phyloP scores from a whole-genome alignment of 1,140 invertebrate species.

The Drosophila micromelanica region DNA sequence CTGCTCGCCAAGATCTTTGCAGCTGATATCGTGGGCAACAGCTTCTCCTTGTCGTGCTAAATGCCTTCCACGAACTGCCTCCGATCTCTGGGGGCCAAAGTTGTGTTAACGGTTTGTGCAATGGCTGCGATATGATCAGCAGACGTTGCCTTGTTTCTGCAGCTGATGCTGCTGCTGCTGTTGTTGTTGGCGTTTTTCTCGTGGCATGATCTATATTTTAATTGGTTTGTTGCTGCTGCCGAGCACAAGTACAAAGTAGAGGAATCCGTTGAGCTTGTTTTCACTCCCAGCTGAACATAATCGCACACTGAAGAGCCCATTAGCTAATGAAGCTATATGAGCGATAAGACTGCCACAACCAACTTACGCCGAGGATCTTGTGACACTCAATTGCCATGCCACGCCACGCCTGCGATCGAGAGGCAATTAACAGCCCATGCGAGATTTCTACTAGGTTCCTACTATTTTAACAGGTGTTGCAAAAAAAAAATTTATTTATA shows the following conservation, averaged over 20 bases:
- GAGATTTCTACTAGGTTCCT: background rate
- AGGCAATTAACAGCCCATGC: conserved; percentile 25
- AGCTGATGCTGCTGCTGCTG: too few species aligned
- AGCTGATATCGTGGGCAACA: conserved; percentile 52
- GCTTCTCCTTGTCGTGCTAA: conserved; percentile 51
- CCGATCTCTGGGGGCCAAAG: conserved; percentile 50
- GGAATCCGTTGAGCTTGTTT: conserved; percentile 25
- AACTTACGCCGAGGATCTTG: conserved; percentile 29
- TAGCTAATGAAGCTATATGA: conserved; percentile 77
- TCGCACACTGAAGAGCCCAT: conserved; percentile 69
- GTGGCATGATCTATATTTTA: conserved; percentile 79
- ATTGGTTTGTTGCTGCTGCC: conserved; percentile 60
- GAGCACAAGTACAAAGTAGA: conserved; percentile 6
- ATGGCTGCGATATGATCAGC: conserved; percentile 58
- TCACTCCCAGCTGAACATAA: conserved; percentile 2
- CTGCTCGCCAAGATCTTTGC: conserved; percentile 50
- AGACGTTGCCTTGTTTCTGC: conserved; percentile 14
- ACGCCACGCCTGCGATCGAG: background rate
- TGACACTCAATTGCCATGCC: conserved; percentile 7
- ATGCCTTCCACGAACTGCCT: conserved; percentile 70
- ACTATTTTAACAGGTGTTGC: conserved; percentile 3
- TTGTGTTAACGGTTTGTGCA: conserved; percentile 67
- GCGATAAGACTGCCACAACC: conserved; percentile 20
- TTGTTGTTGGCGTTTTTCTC: background rate
- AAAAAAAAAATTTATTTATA: too few species aligned